These are phyloP conservation scores for Parnassius mnemosyne DNA, from an alignment of 2,888 invertebrate species.

Conservation along the genomic window DNA sequence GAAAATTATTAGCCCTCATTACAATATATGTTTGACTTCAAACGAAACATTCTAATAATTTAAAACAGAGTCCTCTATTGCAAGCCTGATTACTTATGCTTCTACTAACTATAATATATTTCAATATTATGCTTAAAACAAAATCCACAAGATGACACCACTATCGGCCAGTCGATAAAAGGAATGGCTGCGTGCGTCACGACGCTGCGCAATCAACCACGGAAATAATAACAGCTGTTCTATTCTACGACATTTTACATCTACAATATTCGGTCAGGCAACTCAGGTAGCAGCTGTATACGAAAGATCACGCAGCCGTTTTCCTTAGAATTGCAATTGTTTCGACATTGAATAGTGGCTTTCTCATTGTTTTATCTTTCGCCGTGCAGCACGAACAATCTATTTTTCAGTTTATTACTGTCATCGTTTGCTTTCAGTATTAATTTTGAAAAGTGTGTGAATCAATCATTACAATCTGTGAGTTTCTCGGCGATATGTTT, in stretches of 20 bases:
- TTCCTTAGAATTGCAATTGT: constrained; percentile 73
- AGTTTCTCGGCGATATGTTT: constrained; percentile 70
- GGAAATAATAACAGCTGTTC: constrained; percentile 79
- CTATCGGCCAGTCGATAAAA: constrained; percentile 56
- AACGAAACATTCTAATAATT: too few species aligned
- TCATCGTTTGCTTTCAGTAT: constrained; percentile 49
- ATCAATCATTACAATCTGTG: constrained; percentile 60
- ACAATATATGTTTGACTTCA: too few species aligned
- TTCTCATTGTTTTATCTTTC: constrained; percentile 66
- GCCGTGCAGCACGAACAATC: constrained; percentile 56
- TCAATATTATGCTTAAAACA: neutral
- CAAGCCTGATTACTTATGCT: too few species aligned
- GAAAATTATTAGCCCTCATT: too few species aligned
- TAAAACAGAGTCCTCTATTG: too few species aligned
- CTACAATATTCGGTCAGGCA: constrained; percentile 75
- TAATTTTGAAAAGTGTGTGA: constrained; percentile 69
- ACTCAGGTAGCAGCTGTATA: constrained; percentile 69
- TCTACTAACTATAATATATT: neutral
- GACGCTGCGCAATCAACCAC: constrained; percentile 74
- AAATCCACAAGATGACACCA: constrained; percentile 41
- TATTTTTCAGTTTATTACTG: constrained; percentile 60
- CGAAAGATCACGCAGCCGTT: constrained; percentile 61
- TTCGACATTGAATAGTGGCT: constrained; percentile 58
- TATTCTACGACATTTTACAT: constrained; percentile 35
- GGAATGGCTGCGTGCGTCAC: constrained; percentile 66